phyloP scores from a whole-genome alignment of 2,797 vertebrate genomes.

The Centroberyx gerrardi region DNA sequence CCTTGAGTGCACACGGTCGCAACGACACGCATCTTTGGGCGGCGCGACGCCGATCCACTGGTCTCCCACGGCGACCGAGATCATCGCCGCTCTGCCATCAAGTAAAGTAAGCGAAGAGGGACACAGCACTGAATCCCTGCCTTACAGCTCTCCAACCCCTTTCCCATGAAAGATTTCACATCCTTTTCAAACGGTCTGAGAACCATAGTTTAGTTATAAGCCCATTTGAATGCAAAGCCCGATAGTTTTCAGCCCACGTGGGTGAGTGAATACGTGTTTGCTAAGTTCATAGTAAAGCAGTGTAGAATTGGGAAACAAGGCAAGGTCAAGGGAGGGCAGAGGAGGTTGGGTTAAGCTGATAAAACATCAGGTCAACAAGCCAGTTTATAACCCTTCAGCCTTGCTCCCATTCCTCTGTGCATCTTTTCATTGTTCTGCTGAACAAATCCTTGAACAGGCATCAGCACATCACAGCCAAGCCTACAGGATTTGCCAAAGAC shows the following conservation, averaged over 20 bases:
- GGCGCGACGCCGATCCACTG: conserved; percentile 44
- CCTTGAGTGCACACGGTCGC: conserved; percentile 77
- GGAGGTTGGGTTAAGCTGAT: conserved; percentile 26
- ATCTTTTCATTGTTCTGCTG: conserved; percentile 32
- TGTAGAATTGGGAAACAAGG: conserved; percentile 26
- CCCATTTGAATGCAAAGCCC: conserved; percentile 40
- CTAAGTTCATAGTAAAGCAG: conserved; percentile 46
- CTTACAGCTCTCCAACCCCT: conserved; percentile 41
- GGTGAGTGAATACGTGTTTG: conserved; percentile 18
- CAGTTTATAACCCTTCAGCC: conserved; percentile 17
- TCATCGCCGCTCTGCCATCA: conserved; percentile 68
- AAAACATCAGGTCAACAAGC: conserved; percentile 36
- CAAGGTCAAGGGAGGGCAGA: conserved; percentile 14
- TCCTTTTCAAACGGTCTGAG: conserved; percentile 65
- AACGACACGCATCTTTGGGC: conserved; percentile 69
- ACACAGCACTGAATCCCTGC: conserved; percentile 56
- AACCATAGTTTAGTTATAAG: conserved; percentile 45
- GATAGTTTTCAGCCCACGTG: conserved; percentile 20
- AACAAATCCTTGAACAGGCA: conserved; percentile 23
- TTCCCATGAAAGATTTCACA: conserved; percentile 59
- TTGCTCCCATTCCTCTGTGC: conserved; percentile 36
- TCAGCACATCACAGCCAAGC: conserved; percentile 56
- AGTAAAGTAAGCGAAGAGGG: conserved; percentile 71
- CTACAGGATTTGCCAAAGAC: conserved; percentile 48
- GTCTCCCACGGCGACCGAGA: conserved; percentile 40